Conservation (phyloP, 1,140 invertebrate genomes). For the Caenorhabditis tropicalis region DNA sequence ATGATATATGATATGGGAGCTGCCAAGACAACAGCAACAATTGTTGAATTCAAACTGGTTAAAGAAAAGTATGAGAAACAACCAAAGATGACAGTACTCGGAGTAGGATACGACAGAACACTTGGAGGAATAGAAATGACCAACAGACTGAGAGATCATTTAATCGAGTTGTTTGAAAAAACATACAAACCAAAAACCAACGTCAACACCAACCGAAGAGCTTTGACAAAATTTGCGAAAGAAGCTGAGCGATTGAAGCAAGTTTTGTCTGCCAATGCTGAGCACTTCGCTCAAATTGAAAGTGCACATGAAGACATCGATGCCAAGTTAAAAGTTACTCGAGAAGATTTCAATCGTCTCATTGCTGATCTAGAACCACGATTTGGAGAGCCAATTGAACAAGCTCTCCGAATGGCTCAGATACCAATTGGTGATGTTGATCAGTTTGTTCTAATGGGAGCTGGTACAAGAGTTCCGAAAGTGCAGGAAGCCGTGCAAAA, state of each 20-base stretch:
- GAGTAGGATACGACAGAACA: constrained; percentile 86
- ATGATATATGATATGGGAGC: constrained; percentile 99
- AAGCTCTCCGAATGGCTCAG: constrained; percentile 77
- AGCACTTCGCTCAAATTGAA: constrained; percentile 79
- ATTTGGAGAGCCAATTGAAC: constrained; percentile 82
- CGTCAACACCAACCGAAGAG: constrained; percentile 68
- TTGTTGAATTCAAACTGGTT: constrained; percentile 84
- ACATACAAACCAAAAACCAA: constrained; percentile 74
- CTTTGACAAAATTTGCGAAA: constrained; percentile 93
- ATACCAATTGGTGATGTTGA: constrained; percentile 67
- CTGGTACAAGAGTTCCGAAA: constrained; percentile 88
- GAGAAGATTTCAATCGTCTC: constrained; percentile 86
- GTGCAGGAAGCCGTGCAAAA: constrained; percentile 82
- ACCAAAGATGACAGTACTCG: constrained; percentile 84
- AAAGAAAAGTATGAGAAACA: constrained; percentile 77
- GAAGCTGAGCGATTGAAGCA: constrained; percentile 95
- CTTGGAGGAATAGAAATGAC: constrained; percentile 93
- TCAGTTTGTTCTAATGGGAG: constrained; percentile 89
- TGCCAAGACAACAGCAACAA: constrained; percentile 86
- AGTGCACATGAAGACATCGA: constrained; percentile 92
- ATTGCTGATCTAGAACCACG: constrained; percentile 84
- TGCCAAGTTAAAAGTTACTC: constrained; percentile 82
- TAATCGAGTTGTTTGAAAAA: constrained; percentile 88
- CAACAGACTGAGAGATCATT: constrained; percentile 83
- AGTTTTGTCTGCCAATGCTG: constrained; percentile 67